Percentiles rank a stretch among this genome's conserved stretches.
Conservation (phyloP, 2,888 invertebrate species). For the Hyposoter dolosus region DNA sequence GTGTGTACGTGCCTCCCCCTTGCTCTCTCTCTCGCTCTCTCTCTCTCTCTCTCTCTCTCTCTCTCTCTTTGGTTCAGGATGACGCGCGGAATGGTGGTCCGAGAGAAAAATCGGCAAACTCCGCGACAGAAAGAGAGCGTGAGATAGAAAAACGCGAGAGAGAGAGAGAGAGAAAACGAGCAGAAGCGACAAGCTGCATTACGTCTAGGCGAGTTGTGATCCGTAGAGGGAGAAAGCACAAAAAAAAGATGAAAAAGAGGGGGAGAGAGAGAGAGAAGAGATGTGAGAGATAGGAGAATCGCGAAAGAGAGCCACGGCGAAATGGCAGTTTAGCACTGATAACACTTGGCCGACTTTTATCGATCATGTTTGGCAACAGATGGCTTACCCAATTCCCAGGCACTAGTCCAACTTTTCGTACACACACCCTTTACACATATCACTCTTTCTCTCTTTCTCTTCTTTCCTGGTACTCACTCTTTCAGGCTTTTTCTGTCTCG, state of each 20-base stretch:
- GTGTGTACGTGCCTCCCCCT: conserved; percentile 15
- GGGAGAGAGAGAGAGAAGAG: conserved; percentile 9
- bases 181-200: conserved; percentile 73
- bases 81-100: conserved; percentile 26
- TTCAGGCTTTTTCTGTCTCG: conserved; percentile 64
- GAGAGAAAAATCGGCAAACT: conserved; percentile 46
- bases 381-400: conserved; percentile 83
- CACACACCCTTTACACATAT: conserved; percentile 50
- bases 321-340: conserved; percentile 80
- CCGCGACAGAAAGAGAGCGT: conserved; percentile 46
- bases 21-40: background rate
- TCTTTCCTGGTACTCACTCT: conserved; percentile 20
- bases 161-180: conserved; percentile 18
- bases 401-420: conserved; percentile 70
- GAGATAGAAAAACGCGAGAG: conserved; percentile 32
- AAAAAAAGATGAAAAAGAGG: conserved; percentile 49
- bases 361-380: conserved; percentile 84
- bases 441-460: conserved; percentile 23
- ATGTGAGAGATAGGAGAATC: conserved; percentile 54
- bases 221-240: conserved; percentile 38
- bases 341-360: conserved; percentile 84
- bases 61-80: conserved; percentile 16
- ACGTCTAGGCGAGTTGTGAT: conserved; percentile 40
- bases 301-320: conserved; percentile 59
- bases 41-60: conserved; percentile 3